Base-by-base conservation (phyloP, 30 jellyfish, hydroid and myxozoan genomes). In the Chironex yamaguchii region DNA sequence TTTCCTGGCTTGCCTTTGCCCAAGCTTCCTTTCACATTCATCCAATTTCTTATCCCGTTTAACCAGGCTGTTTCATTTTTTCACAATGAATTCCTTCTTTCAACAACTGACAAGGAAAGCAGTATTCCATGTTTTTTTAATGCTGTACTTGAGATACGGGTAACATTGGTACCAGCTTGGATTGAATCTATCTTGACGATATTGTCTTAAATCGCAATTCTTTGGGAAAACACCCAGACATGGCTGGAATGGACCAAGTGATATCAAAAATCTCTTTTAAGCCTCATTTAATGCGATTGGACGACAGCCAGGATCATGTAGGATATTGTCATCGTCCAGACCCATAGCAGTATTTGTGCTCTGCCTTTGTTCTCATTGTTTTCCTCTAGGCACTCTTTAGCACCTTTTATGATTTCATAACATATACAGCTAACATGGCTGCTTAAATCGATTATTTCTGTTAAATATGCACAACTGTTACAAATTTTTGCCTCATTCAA, bases 211-310 rank as follows among this genome's bases (percentile, higher is more conserved):
- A 51, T 24, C 31, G 28, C 51, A 26, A 63, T 63, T 63, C 77
- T 51, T 63, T 63, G 77, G 77, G 22, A 26, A 63, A 12, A 63
- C 31, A 2, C 51, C 31, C 77, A 63, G 31, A 49, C 31, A 26
- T 63, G 77, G 77, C 77, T 63, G 77, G 77, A 63, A 63, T 26
- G 77, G 77, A 26, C 77, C 77, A 63, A 63, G 77, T 21, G 77
- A 63, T 48, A 51, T 51, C 28, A 63, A 51, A 24, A 26, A 23
- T 63, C 31, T 63, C 31, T 63, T 24, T 51, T 63, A 51, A 63
- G 31, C 2, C 2, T 63, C 52, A 26, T 17, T 26, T 2, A 63
- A 51, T 48, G 2, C 58, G 28, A 48, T 63, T 63, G 77, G 77
- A 26, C 77, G 77, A 17, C 31, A 26, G 31, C 77, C 77, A 21